Evolutionary conservation across 2,797 vertebrate genomes (phyloP).

Genomic region (Thripadectes ignobilis): DNA sequence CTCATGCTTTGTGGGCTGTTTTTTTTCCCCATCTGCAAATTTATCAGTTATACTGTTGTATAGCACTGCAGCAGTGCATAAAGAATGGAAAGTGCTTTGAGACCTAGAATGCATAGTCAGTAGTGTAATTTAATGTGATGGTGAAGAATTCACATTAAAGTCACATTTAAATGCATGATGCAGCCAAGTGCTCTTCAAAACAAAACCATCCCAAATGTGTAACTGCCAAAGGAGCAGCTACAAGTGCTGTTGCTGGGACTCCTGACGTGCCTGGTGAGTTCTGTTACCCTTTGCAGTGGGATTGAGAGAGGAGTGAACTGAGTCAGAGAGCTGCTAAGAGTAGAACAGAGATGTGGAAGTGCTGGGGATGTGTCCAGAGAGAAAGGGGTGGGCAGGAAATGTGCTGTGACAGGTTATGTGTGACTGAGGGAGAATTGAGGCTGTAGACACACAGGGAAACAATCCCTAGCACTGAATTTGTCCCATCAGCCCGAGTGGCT

Average conservation of each 20-base stretch:
- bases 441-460: neutral
- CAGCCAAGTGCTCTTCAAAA: neutral
- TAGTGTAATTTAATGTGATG: neutral
- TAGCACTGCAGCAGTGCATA: neutral
- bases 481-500: neutral
- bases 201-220: neutral
- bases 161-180: neutral
- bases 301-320: neutral
- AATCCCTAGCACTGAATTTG: neutral
- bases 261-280: neutral
- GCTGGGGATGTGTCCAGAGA: neutral
- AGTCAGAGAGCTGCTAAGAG: neutral
- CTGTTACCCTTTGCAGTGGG: neutral
- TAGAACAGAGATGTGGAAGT: neutral
- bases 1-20: neutral
- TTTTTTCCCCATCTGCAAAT: neutral
- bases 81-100: neutral
- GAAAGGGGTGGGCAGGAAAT: neutral
- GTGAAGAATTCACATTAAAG: neutral
- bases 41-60: neutral
- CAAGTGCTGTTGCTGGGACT: neutral
- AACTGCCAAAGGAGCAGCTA: neutral
- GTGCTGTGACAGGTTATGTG: neutral
- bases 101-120: neutral
- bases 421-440: neutral